Evolutionary conservation across 1,140 invertebrate species (phyloP), one percentile per base, ranked within the genome.

Genomic region (Diprion similis): DNA sequence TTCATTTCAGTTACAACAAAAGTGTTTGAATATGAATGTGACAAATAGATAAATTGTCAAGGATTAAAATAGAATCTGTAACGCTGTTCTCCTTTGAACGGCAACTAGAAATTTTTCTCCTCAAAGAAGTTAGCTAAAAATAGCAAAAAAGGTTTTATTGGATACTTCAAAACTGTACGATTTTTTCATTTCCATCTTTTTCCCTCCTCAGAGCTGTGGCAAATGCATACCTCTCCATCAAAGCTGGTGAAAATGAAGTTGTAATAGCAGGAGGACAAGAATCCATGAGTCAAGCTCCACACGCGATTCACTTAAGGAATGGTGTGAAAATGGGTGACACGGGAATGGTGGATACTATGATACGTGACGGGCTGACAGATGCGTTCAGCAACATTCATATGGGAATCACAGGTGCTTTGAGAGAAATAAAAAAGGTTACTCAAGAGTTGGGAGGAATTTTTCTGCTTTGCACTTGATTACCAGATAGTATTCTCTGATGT

Each of bases 221-320:
- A 13, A 84, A 92, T 77, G 95, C 90, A 65, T 92, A 90, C 78
- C 91, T 94, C 81, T 90, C 94, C 10, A 94, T 97, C 73, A 89
- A 90, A 78, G 84, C 85, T 73, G 94, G 92, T 3, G 94, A 96
- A 82, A 89, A 91, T 47, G 85, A 91, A 18, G 88, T 96, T 70
- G 91, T 96, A 7, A 89, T 97, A 65, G 93, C 93, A 81, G 95
- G 95, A 48, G 96, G 96, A 1, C 94, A 96, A 88, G 96, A 97
- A 88, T 94, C 86, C 78, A 97, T 97, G 96, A 95, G 93, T 75
- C 89, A 92, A 83, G 91, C 95, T 8, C 93, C 93, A 9, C 96
- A 97, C 86, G 89, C 89, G 37, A 86, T 92, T 68, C 85, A 91
- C 75, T 77, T 96, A 71, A 89, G 96, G 73, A 83, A 86, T 77